These are phyloP conservation scores for Enteromius viviparus DNA, from an alignment of 2,797 vertebrate genomes.

Conservation along the genomic window DNA sequence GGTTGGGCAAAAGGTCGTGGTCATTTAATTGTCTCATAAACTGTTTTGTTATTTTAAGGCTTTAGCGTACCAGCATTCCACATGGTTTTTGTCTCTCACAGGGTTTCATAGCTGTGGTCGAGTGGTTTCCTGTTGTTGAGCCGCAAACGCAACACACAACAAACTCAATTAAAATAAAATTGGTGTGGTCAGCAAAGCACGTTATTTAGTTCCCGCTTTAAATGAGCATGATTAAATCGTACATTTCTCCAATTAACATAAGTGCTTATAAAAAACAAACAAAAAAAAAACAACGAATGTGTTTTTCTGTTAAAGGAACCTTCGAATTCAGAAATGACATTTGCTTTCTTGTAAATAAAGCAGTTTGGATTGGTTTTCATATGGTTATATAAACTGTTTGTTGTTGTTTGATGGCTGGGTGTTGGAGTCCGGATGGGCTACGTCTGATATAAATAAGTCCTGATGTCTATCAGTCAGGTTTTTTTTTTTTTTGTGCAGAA, in stretches of 20 bases:
- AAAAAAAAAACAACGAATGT: background rate
- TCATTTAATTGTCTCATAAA: constrained; percentile 38
- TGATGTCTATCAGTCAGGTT: constrained; percentile 14
- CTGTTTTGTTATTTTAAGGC: background rate
- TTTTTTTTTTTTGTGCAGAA: background rate
- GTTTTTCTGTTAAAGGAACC: background rate
- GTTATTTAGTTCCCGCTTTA: constrained; percentile 14
- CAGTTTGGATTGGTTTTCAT: constrained; percentile 66
- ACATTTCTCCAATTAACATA: background rate
- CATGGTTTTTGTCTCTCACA: constrained; percentile 7
- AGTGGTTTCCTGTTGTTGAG: constrained; percentile 43
- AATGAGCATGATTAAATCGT: background rate
- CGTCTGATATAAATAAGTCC: background rate
- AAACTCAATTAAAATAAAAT: constrained; percentile 16
- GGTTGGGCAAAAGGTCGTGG: constrained; percentile 32
- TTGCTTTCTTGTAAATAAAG: constrained; percentile 67
- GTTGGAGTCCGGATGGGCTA: background rate
- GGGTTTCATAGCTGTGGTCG: constrained; percentile 17
- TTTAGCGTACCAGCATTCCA: constrained; percentile 20
- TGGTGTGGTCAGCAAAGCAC: background rate
- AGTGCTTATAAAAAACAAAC: background rate
- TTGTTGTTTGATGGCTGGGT: constrained; percentile 64
- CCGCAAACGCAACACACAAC: constrained; percentile 25
- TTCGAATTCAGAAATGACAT: background rate
- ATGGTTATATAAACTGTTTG: constrained; percentile 70